Percentiles rank a stretch among this genome's conserved stretches.
phyloP scores from a whole-genome alignment of 2,888 invertebrate species.

The Agrotis exclamationis region DNA sequence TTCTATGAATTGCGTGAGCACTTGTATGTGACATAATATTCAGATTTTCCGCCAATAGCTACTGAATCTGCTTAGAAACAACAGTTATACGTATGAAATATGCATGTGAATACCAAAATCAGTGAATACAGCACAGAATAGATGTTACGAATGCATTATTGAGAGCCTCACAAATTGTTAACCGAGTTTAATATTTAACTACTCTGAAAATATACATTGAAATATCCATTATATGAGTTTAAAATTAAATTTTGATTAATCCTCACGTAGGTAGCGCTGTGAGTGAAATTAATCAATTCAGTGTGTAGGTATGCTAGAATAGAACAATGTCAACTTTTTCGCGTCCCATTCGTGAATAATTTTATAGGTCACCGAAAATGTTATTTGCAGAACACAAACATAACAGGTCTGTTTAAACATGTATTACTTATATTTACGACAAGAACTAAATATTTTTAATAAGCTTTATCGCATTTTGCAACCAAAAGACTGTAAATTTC shows the following conservation, averaged over 20 bases:
- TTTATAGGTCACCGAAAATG: constrained; percentile 33
- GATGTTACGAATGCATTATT: constrained; percentile 46
- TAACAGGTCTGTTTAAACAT: constrained; percentile 1
- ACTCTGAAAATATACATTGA: constrained; percentile 59
- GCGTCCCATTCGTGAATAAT: constrained; percentile 32
- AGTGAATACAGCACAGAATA: constrained; percentile 23
- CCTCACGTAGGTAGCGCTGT: constrained; percentile 58
- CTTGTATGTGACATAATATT: constrained; percentile 43
- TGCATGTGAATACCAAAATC: constrained; percentile 11
- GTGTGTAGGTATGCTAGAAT: constrained; percentile 52
- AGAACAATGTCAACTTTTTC: constrained; percentile 53
- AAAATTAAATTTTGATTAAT: constrained; percentile 71
- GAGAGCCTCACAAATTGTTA: constrained; percentile 34
- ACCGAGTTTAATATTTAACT: constrained; percentile 56
- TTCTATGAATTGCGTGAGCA: constrained; percentile 30
- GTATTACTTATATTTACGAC: constrained; percentile 6
- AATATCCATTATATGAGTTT: constrained; percentile 66
- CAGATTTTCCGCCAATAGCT: constrained; percentile 21
- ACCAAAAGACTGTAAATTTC: constrained; percentile 42
- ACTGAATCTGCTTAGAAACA: constrained; percentile 35
- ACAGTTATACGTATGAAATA: constrained; percentile 10
- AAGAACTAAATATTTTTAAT: constrained; percentile 35
- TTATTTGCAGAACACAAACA: constrained; percentile 10
- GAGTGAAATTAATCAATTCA: constrained; percentile 66
- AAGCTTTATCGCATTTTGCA: constrained; percentile 47